phyloP scores from a whole-genome alignment of 2,797 vertebrate genomes.

The Megaceryle alcyon region DNA sequence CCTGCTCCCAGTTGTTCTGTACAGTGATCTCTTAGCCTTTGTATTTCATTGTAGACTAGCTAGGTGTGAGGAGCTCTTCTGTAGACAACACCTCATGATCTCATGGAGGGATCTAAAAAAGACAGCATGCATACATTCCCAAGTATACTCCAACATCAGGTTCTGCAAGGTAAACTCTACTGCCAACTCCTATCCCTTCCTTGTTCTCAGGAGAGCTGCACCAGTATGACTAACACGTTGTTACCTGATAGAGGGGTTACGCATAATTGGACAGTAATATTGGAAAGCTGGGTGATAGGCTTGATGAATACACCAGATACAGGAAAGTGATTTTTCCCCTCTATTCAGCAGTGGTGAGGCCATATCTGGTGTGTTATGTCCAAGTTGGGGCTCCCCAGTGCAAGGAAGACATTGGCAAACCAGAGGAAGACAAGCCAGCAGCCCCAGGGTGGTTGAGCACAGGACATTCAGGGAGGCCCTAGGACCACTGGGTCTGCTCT shows the following conservation, averaged over 20 bases:
- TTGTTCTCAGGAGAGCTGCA: slow-evolving; percentile 14
- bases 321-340: neutral
- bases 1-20: neutral
- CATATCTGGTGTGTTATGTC: neutral
- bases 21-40: neutral
- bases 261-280: neutral
- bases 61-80: neutral
- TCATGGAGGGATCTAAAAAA: neutral
- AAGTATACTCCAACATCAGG: slow-evolving; percentile 2
- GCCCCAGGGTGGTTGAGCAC: neutral
- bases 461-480: neutral
- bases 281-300: neutral
- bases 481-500: neutral
- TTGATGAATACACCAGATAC: neutral
- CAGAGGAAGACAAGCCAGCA: neutral
- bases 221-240: rapidly evolving
- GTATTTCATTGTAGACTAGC: neutral
- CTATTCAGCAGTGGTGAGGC: neutral
- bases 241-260: neutral
- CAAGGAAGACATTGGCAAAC: neutral
- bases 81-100: neutral
- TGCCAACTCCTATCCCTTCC: neutral
- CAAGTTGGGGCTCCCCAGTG: neutral
- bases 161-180: slow-evolving; percentile 25
- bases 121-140: slow-evolving; percentile 7